Evolutionary conservation across 2,797 vertebrate species (phyloP).

Genomic region (Sciurus carolinensis): DNA sequence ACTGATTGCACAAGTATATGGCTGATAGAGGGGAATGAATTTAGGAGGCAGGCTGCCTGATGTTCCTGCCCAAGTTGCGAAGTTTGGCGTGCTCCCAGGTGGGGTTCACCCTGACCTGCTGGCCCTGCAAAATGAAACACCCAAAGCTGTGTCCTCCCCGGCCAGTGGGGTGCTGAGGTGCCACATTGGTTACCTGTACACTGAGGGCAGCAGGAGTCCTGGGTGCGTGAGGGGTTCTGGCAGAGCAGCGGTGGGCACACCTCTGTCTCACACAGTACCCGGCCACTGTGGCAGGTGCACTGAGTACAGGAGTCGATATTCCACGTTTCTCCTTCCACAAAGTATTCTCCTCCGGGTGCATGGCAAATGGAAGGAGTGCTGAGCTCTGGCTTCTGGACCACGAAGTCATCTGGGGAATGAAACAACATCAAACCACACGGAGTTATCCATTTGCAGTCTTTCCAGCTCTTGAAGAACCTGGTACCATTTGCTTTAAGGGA

Average conservation of each 20-base stretch:
- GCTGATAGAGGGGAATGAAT: fast-evolving
- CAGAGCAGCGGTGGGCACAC: slow-evolving; percentile 96
- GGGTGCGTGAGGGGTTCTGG: slow-evolving; percentile 93
- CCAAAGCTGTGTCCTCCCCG: fast-evolving
- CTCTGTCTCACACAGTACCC: slow-evolving; percentile 95
- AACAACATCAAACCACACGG: slow-evolving; percentile 50
- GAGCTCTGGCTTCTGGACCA: slow-evolving; percentile 92
- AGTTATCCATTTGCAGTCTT: neutral
- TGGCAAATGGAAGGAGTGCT: slow-evolving; percentile 93
- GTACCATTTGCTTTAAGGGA: neutral
- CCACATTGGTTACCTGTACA: slow-evolving; percentile 90
- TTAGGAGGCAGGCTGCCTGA: neutral
- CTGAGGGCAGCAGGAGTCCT: slow-evolving; percentile 95
- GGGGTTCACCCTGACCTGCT: neutral
- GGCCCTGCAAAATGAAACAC: fast-evolving
- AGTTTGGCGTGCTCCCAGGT: fast-evolving
- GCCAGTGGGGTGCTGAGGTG: fast-evolving
- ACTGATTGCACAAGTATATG: fast-evolving
- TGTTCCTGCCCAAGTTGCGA: neutral
- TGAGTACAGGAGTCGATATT: slow-evolving; percentile 96
- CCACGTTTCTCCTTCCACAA: slow-evolving; percentile 95
- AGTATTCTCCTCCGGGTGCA: slow-evolving; percentile 94
- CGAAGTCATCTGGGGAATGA: slow-evolving; percentile 90
- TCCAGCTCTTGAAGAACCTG: neutral
- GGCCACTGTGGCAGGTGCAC: slow-evolving; percentile 94